Evolutionary conservation across 2,888 invertebrate species (phyloP), one percentile per base, ranked within the genome.

Genomic region (Apamea epomidion): DNA sequence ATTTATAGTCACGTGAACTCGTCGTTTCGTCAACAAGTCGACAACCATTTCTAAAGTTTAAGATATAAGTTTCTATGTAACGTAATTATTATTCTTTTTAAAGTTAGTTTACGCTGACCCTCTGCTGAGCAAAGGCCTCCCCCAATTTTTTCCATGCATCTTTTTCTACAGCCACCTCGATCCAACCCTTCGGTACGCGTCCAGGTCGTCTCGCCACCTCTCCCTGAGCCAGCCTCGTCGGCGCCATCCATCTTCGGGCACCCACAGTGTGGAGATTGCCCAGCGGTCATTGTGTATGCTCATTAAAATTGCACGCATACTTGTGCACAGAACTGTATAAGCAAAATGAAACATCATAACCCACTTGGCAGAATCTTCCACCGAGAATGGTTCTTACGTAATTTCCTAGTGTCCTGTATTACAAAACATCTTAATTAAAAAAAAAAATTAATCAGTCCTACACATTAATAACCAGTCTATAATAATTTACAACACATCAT

Each of bases 401-500:
- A 21, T 3, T 42, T 42, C 6, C n/a, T 18, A 45, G 6, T 29
- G 25, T 32, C 7, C 8, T 7, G 7, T 70, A 12, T 29, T 21
- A 29, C 2, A 21, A 69, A 48, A 12, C 1, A 42, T 18, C 6
- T n/a, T 37, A 21, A 4, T 37, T 7, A 18, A 18, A 29, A 42
- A 37, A 69, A 37, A 51, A n/a, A n/a, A 21, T 0, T n/a, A 54
- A 7, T 5, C 25, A 18, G 6, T 10, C 8, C 16, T 37, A n/a
- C 10, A 18, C 8, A 29, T 45, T 5, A 70, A 54, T 78, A 54
- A 84, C 1, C n/a, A 77, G 16, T 4, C 29, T 32, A 60, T 42
- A 67, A 65, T 32, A 65, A 60, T 32, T 37, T 48, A 32, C 48
- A 32, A 48, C 21, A 81, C 29, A 32, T 37, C 45, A 69, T 70